phyloP scores from a whole-genome alignment of 1,140 invertebrate genomes.

The Plectus sambesii region DNA sequence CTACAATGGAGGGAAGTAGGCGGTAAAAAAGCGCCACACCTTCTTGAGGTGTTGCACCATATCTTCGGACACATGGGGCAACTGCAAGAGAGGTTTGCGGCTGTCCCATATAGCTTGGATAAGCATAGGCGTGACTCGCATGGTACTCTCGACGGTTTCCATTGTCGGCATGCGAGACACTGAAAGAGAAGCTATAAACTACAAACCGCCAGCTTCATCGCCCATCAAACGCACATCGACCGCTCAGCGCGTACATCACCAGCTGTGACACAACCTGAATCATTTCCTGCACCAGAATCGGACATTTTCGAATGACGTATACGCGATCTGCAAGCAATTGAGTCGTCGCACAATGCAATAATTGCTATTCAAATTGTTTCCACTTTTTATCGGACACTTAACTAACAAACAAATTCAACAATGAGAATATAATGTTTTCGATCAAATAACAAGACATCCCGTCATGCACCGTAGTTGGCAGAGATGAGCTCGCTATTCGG shows the following conservation, averaged over 20 bases:
- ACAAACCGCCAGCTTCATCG: no score
- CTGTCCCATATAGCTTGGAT: constrained; percentile 90
- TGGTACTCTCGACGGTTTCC: constrained; percentile 90
- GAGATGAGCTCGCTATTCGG: no score
- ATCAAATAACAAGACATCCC: no score
- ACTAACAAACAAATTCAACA: no score
- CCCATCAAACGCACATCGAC: no score
- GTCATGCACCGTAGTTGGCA: no score
- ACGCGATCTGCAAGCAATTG: constrained; percentile 46
- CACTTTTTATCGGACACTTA: no score
- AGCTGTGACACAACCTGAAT: constrained; percentile 85
- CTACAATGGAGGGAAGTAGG: constrained; percentile 9
- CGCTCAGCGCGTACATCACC: constrained; percentile 76
- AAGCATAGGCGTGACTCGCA: constrained; percentile 90
- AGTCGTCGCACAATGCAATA: no score
- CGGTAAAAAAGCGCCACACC: constrained; percentile 38
- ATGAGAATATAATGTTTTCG: no score
- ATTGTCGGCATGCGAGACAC: constrained; percentile 76
- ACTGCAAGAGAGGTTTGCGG: constrained; percentile 79
- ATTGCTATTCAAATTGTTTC: no score
- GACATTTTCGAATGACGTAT: constrained; percentile 80
- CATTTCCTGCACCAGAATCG: constrained; percentile 94
- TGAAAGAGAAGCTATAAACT: constrained; percentile 46
- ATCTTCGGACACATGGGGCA: constrained; percentile 88
- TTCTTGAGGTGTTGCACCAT: constrained; percentile 76